Evolutionary conservation across 2,113 vertebrate genomes (phyloP).

Genomic region (Sceloporus undulatus): DNA sequence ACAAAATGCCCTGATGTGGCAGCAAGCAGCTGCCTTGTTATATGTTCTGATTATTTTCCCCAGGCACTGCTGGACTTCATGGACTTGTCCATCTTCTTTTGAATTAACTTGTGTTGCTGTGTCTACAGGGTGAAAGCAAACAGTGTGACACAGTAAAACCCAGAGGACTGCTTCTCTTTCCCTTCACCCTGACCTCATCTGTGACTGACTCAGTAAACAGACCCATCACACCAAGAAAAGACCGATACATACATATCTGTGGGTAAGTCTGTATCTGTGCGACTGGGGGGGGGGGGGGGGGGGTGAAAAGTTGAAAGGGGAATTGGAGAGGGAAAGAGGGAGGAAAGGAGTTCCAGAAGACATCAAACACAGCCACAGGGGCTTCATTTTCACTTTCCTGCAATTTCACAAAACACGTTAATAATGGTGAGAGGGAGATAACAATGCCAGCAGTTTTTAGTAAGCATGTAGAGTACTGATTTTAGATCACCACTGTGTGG

Average conservation of each 20-base stretch:
- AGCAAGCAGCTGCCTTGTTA: background rate
- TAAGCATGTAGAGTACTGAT: background rate
- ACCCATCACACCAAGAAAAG: conserved; percentile 10
- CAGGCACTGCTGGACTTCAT: conserved; percentile 10
- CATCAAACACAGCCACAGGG: background rate
- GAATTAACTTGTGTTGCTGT: conserved; percentile 5
- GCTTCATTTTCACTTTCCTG: conserved; percentile 13
- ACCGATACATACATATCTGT: background rate
- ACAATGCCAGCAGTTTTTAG: background rate
- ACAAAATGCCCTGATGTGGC: background rate
- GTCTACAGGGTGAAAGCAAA: conserved; percentile 18
- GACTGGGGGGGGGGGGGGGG: background rate
- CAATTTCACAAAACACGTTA: conserved; percentile 19
- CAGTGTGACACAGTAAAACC: background rate
- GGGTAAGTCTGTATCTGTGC: background rate
- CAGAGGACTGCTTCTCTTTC: background rate
- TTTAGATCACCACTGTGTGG: background rate
- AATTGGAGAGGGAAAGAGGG: too few relatives aligned
- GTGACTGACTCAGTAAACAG: conserved; percentile 27
- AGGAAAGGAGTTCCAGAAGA: background rate
- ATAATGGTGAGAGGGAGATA: background rate
- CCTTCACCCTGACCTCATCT: conserved; percentile 8
- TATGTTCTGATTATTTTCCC: conserved; percentile 8
- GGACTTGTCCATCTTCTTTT: background rate
- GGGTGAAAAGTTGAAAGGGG: too few relatives aligned